phyloP scores from a whole-genome alignment of 2,888 invertebrate genomes.

The Phania funesta region DNA sequence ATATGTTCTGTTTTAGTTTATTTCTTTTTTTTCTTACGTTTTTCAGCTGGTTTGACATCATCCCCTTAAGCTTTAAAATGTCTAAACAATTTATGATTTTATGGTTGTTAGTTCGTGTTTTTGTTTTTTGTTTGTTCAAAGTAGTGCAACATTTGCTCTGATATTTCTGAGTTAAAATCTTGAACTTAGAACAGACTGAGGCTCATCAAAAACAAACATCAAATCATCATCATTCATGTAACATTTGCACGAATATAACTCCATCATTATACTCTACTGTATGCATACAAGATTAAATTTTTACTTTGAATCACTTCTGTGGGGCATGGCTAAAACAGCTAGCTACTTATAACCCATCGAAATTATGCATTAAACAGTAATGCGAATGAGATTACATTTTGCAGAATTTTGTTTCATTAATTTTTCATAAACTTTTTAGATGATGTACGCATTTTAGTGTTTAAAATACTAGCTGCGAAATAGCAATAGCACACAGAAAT shows the following conservation, averaged over 20 bases:
- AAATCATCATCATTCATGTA: conserved; percentile 58
- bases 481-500: too few relatives aligned
- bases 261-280: conserved; percentile 45
- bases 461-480: too few relatives aligned
- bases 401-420: too few relatives aligned
- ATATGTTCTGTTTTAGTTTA: conserved; percentile 17
- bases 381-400: too few relatives aligned
- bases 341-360: too few relatives aligned
- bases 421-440: too few relatives aligned
- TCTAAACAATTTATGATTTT: conserved; percentile 64
- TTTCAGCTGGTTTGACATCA: conserved; percentile 25
- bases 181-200: conserved; percentile 41
- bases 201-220: conserved; percentile 46
- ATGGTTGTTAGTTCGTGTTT: conserved; percentile 40
- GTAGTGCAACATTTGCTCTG: neutral
- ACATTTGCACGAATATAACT: conserved; percentile 64
- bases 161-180: conserved; percentile 18
- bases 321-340: neutral
- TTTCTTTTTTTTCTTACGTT: conserved; percentile 4
- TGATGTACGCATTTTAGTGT: too few relatives aligned
- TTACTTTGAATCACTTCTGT: neutral
- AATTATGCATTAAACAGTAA: too few relatives aligned
- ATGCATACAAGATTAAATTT: neutral
- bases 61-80: conserved; percentile 61
- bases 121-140: conserved; percentile 33